Conservation (phyloP, 2,888 invertebrate genomes). For the Campoletis raptor region DNA sequence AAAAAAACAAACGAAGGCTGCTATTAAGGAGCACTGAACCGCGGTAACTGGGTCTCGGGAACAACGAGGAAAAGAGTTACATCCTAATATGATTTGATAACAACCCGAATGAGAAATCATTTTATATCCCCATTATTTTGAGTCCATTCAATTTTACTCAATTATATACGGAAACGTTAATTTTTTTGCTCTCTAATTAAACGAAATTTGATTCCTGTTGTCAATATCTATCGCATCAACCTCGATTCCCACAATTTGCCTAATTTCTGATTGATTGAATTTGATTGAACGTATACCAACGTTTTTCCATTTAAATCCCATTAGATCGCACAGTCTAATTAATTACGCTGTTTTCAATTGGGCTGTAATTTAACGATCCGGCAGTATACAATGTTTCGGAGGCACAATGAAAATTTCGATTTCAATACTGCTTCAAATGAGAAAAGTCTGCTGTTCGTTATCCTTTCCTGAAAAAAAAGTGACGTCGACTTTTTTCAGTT, state of each 20-base stretch:
- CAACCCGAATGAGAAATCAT: slow-evolving; percentile 25
- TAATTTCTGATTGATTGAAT: not conserved
- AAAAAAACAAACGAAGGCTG: slow-evolving; percentile 36
- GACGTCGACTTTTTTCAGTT: not conserved
- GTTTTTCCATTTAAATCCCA: not conserved
- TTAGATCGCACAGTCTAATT: not conserved
- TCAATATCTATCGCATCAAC: not conserved
- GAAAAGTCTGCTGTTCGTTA: not conserved
- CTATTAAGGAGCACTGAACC: slow-evolving; percentile 61
- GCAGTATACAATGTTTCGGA: not conserved
- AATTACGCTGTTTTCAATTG: not conserved
- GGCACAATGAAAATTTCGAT: not conserved
- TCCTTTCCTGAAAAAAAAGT: not conserved
- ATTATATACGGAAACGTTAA: not conserved
- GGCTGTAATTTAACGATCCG: not conserved
- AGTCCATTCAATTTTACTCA: slow-evolving; percentile 1
- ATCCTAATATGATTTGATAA: slow-evolving; percentile 35
- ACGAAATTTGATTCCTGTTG: not conserved
- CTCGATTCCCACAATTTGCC: not conserved
- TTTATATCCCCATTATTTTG: slow-evolving; percentile 8
- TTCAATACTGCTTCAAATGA: not conserved
- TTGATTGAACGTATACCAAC: not conserved
- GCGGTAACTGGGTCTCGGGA: slow-evolving; percentile 62
- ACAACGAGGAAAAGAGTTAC: slow-evolving; percentile 10
- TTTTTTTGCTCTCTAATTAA: not conserved